phyloP scores from a whole-genome alignment of 2,113 vertebrate genomes.

The Solenodon paradoxus region DNA sequence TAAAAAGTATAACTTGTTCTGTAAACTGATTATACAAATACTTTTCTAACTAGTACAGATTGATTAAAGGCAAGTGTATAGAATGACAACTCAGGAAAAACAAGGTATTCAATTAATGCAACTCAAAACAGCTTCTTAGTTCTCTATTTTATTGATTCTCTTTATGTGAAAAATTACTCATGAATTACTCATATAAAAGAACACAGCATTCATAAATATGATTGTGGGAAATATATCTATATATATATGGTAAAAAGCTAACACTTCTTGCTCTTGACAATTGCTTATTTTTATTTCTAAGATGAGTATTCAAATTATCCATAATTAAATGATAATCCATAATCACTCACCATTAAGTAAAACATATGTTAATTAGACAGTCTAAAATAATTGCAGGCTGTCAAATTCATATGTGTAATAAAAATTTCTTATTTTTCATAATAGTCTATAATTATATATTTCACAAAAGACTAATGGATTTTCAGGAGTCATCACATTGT shows the following conservation, averaged over 20 bases:
- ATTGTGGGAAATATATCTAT: conserved; percentile 25
- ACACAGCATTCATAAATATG: conserved; percentile 49
- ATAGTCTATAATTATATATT: conserved; percentile 71
- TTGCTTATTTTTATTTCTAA: conserved; percentile 54
- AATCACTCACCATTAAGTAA: conserved; percentile 73
- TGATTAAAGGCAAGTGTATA: conserved; percentile 53
- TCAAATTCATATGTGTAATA: conserved; percentile 68
- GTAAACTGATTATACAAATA: conserved; percentile 54
- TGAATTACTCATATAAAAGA: conserved; percentile 46
- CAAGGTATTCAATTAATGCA: conserved; percentile 35
- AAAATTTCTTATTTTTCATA: conserved; percentile 74
- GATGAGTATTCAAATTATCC: conserved; percentile 61
- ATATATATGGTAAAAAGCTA: conserved; percentile 43
- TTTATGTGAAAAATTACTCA: conserved; percentile 56
- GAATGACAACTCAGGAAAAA: conserved; percentile 37
- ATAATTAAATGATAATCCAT: conserved; percentile 76
- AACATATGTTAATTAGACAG: conserved; percentile 75
- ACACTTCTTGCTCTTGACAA: conserved; percentile 30
- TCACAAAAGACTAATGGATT: conserved; percentile 70
- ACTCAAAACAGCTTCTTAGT: conserved; percentile 12
- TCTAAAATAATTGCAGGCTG: conserved; percentile 72
- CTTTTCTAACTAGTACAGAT: conserved; percentile 37
- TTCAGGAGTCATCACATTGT: conserved; percentile 24
- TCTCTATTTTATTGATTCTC: conserved; percentile 45
- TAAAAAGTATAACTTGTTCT: conserved; percentile 47